Evolutionary conservation across 2,888 invertebrate genomes (phyloP), one percentile per base, ranked within the genome.

Genomic region (Sclerodermus sp.): DNA sequence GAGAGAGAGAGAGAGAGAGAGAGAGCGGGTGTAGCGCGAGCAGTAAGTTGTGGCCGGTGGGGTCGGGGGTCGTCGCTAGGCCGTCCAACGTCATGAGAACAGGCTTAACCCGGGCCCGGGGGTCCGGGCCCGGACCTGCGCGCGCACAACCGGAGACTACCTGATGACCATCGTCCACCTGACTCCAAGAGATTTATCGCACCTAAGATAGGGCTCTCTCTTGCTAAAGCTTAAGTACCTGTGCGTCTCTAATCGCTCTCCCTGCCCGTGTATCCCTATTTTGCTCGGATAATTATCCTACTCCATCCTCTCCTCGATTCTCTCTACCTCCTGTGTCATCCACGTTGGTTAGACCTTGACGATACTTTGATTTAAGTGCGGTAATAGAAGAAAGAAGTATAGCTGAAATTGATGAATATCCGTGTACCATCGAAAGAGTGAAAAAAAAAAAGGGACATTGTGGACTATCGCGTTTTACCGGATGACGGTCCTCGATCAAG

Each of bases 81-180:
- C 67, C 71, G 68, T 69, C 64, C 60, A 52, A 61, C 67, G 58
- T 66, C 72, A 70, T 73, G 74, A 73, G 73, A 73, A 67, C 64
- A 55, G 59, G 61, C 62, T 69, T 62, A 57, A 45, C 62, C 62
- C 51, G 55, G 13, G 60, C 49, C 42, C 44, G 42, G 42, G 42
- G 12, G 15, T 10, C 16, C 44, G 8, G 38, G 40, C 51, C 49
- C 46, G 42, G 47, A 36, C 42, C 53, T 67, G 64, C 67, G 70
- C 69, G 67, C 13, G 10, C 34, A 13, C 12, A 34, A 13, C 34
- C 48, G 60, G 62, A 56, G 67, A 67, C 68, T 69, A 62, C 65
- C 73, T 76, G 74, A 76, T 76, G 75, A 71, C 71, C 75, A 74
- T 75, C 74, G 75, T 75, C 73, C 73, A 75, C 74, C 75, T 75